Evolutionary conservation across 2,797 vertebrate genomes (phyloP), one percentile per base, ranked within the genome.

Genomic region (Gallinago nigripennis): DNA sequence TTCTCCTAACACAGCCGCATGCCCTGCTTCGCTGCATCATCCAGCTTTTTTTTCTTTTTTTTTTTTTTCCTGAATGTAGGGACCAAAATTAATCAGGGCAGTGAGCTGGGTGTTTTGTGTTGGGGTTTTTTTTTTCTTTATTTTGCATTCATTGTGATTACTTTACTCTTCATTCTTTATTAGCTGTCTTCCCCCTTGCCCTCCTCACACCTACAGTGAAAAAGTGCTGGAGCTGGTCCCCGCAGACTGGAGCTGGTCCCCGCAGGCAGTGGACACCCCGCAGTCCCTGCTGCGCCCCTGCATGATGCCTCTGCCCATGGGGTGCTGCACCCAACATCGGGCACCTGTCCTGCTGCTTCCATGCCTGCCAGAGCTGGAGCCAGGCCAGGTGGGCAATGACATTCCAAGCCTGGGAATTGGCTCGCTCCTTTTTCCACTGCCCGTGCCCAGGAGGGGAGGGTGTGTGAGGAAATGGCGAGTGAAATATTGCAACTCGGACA

Each of bases 261-360:
- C 6, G 1, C 2, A 3, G 27, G 54, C 50, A 72, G 80, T 39
- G 45, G 51, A 78, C 7, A 3, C 35, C 46, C 41, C 0, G 0
- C 31, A 6, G 46, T 35, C 35, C 54, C 54, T 68, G 33, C 43
- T 37, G 27, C 33, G 24, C 4, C 24, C 7, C 27, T 51, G 20
- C 0, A 0, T 8, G 56, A 11, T 63, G 54, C 64, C 16, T 17
- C 48, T 76, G 39, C 8, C n/a, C 0, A 0, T 23, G 18, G 3
- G 4, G 8, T 11, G 13, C 15, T 45, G 33, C 53, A 24, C 24
- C 6, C 27, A 15, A 17, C 1, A 0, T 24, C 24, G 28, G 39
- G 27, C 31, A 23, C 17, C 23, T 7, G 16, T 33, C 14, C 51
- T 69, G 64, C 65, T 2, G 0, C 27, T 31, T 46, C 2, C 0